Evolutionary conservation across 2,888 invertebrate species (phyloP).

Genomic region (Eristalinus aeneus): DNA sequence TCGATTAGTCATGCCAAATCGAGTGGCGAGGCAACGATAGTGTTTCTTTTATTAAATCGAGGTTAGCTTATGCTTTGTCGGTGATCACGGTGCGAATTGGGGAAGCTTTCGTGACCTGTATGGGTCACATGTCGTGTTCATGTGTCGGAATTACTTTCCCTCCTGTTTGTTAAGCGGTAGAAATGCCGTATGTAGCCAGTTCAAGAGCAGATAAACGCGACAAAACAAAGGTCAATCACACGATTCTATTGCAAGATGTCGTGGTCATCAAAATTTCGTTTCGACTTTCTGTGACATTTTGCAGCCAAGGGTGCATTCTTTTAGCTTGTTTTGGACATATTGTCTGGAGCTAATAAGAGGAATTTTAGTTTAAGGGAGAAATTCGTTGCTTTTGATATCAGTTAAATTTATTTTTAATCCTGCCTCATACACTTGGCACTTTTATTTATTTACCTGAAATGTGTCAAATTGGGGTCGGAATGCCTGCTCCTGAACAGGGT

Average conservation of each 20-base stretch:
- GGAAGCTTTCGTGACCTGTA: neutral
- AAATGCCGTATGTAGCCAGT: neutral
- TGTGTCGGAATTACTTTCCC: neutral
- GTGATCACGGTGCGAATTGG: slow-evolving; percentile 22
- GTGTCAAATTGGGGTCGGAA: too few species aligned
- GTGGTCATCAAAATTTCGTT: too few species aligned
- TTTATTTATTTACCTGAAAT: too few species aligned
- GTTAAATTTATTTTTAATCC: too few species aligned
- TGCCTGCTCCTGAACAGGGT: too few species aligned
- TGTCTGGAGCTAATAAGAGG: too few species aligned
- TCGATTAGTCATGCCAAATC: neutral
- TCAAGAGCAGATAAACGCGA: neutral
- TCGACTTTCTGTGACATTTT: too few species aligned
- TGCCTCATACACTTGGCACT: too few species aligned
- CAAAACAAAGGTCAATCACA: neutral
- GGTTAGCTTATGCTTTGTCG: neutral
- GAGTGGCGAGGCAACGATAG: neutral
- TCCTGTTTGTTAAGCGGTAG: neutral
- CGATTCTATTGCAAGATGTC: neutral
- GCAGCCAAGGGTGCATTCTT: too few species aligned
- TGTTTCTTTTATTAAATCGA: slow-evolving; percentile 11
- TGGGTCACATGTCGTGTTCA: neutral
- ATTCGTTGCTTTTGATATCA: too few species aligned
- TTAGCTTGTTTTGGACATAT: too few species aligned
- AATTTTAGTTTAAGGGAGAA: too few species aligned